A percentile compares a stretch with the other conserved stretches of the same genome.
These are phyloP conservation scores for Acanthurus leucopareius DNA, from an alignment of 2,797 vertebrate genomes.

Conservation along the genomic window DNA sequence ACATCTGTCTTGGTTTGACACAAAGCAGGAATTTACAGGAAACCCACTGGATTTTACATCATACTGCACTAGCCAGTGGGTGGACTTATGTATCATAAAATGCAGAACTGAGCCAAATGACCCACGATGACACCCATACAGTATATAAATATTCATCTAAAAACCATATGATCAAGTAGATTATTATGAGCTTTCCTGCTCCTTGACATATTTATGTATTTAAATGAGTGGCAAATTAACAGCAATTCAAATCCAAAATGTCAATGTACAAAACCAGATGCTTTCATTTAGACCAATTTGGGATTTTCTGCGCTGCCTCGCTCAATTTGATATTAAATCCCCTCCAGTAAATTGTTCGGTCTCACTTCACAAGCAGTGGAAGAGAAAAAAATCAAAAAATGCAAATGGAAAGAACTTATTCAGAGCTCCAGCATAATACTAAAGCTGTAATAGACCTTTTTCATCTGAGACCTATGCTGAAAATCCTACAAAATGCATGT, in stretches of 20 bases:
- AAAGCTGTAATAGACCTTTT: conserved; percentile 6
- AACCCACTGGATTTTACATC: background rate
- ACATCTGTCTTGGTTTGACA: conserved; percentile 15
- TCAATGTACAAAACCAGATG: conserved; percentile 11
- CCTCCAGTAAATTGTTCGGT: conserved; percentile 41
- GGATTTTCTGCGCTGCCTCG: conserved; percentile 39
- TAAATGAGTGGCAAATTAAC: conserved; percentile 13
- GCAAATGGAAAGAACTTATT: conserved; percentile 21
- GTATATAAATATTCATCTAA: background rate
- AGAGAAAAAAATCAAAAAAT: conserved; percentile 16
- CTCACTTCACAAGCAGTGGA: conserved; percentile 38
- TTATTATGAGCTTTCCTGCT: background rate
- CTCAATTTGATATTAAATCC: conserved; percentile 46
- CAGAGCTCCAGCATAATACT: conserved; percentile 2
- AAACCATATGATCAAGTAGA: too few relatives aligned
- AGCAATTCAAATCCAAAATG: conserved; percentile 21
- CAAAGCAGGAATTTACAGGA: background rate
- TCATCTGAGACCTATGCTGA: background rate
- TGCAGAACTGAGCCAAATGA: background rate
- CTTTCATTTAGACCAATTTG: conserved; percentile 44
- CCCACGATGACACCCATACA: too few relatives aligned
- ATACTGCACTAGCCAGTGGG: background rate
- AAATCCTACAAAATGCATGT: background rate
- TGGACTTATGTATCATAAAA: background rate
- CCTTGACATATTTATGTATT: background rate